A percentile compares a stretch with the other conserved stretches of the same genome.
phyloP scores from a whole-genome alignment of 2,888 invertebrate genomes.

The Timema cristinae region DNA sequence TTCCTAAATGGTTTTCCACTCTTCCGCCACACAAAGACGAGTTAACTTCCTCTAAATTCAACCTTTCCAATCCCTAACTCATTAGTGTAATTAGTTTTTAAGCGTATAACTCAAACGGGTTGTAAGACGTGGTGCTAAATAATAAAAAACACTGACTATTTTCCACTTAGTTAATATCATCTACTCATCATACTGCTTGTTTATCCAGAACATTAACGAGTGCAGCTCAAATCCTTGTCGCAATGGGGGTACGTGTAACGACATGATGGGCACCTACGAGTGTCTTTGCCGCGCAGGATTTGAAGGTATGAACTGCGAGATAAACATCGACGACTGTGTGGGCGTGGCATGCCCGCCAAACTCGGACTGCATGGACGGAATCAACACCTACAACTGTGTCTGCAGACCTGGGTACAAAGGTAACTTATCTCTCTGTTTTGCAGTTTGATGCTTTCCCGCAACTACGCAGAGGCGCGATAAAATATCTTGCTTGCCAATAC shows the following conservation, averaged over 20 bases:
- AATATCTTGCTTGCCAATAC: too few relatives aligned
- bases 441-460: too few relatives aligned
- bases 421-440: slow-evolving; percentile 35
- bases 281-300: slow-evolving; percentile 55
- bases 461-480: too few relatives aligned
- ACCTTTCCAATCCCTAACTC: too few relatives aligned
- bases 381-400: slow-evolving; percentile 52
- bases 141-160: background rate
- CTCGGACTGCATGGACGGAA: slow-evolving; percentile 61
- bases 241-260: slow-evolving; percentile 58
- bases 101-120: too few relatives aligned
- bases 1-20: too few relatives aligned
- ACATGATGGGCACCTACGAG: slow-evolving; percentile 53
- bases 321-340: slow-evolving; percentile 47
- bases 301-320: slow-evolving; percentile 45
- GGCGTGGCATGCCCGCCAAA: slow-evolving; percentile 57
- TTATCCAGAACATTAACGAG: slow-evolving; percentile 50
- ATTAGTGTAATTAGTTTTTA: too few relatives aligned
- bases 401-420: slow-evolving; percentile 64
- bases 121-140: too few relatives aligned
- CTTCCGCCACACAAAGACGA: too few relatives aligned
- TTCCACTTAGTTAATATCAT: background rate
- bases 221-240: slow-evolving; percentile 58
- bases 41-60: too few relatives aligned
- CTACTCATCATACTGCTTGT: background rate